A percentile compares a stretch with the other conserved stretches of the same genome.
phyloP scores from a whole-genome alignment of 2,888 invertebrate species.

The Platycheirus rosarum region DNA sequence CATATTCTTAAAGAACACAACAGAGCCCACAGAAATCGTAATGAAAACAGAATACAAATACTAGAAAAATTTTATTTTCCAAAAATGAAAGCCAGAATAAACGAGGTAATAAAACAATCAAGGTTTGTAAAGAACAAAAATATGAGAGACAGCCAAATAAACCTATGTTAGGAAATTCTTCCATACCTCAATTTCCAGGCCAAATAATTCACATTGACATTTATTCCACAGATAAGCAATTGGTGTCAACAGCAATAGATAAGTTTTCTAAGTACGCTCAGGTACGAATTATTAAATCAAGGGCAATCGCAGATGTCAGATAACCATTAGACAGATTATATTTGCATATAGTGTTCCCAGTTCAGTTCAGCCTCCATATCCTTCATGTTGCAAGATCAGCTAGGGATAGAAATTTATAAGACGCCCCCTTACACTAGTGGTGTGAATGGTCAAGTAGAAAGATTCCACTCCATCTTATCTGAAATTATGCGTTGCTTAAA shows the following conservation, averaged over 20 bases:
- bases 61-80: slow-evolving; percentile 64
- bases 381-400: slow-evolving; percentile 33
- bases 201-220: slow-evolving; percentile 51
- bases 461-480: slow-evolving; percentile 54
- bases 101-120: slow-evolving; percentile 48
- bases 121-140: slow-evolving; percentile 52
- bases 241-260: slow-evolving; percentile 19
- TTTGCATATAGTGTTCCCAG: slow-evolving; percentile 37
- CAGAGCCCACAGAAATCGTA: background rate
- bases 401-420: slow-evolving; percentile 37
- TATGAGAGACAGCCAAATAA: slow-evolving; percentile 55
- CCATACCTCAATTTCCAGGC: slow-evolving; percentile 35
- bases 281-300: slow-evolving; percentile 32
- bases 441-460: slow-evolving; percentile 59
- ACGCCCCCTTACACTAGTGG: slow-evolving; percentile 40
- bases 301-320: slow-evolving; percentile 32
- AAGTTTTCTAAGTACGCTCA: slow-evolving; percentile 18
- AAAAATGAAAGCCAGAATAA: slow-evolving; percentile 50
- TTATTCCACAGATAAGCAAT: slow-evolving; percentile 22
- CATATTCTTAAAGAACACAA: no score
- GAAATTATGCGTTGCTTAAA: slow-evolving; percentile 57
- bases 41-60: slow-evolving; percentile 50
- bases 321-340: slow-evolving; percentile 17
- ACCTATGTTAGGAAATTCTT: slow-evolving; percentile 26
- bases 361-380: slow-evolving; percentile 28